phyloP scores from a whole-genome alignment of 2,113 vertebrate genomes.

The Apodemus speciosus region DNA sequence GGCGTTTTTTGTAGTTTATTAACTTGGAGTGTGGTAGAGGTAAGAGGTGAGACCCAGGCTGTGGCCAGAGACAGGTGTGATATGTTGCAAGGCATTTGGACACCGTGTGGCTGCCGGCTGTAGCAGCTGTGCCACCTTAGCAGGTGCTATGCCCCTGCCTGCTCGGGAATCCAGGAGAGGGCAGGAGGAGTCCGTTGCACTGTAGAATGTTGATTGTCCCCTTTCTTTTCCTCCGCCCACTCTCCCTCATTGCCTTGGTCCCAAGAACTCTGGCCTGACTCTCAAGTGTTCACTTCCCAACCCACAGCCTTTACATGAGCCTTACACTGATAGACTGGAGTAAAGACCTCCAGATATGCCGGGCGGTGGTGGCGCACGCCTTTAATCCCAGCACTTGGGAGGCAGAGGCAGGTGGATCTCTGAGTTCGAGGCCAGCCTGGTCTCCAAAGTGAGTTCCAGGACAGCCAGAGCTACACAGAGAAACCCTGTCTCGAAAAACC shows the following conservation, averaged over 20 bases:
- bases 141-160: neutral
- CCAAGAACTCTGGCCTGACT: constrained; percentile 89
- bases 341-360: neutral
- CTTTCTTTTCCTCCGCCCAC: neutral
- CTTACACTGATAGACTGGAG: neutral
- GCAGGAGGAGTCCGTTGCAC: neutral
- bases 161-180: neutral
- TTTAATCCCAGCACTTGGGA: too few species aligned
- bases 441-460: too few species aligned
- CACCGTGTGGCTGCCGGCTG: accelerated
- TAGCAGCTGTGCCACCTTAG: neutral
- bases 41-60: constrained; percentile 12
- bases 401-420: too few species aligned
- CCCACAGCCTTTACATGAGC: neutral
- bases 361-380: too few species aligned
- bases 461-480: too few species aligned
- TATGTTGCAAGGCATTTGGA: neutral
- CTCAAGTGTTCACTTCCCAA: constrained; percentile 86
- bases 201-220: neutral
- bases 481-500: too few species aligned
- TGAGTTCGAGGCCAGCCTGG: too few species aligned
- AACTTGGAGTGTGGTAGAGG: neutral
- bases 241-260: neutral
- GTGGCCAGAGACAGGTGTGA: neutral
- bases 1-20: constrained; percentile 15